phyloP scores from a whole-genome alignment of 2,113 vertebrate species.

The Xyliphius kryptos region DNA sequence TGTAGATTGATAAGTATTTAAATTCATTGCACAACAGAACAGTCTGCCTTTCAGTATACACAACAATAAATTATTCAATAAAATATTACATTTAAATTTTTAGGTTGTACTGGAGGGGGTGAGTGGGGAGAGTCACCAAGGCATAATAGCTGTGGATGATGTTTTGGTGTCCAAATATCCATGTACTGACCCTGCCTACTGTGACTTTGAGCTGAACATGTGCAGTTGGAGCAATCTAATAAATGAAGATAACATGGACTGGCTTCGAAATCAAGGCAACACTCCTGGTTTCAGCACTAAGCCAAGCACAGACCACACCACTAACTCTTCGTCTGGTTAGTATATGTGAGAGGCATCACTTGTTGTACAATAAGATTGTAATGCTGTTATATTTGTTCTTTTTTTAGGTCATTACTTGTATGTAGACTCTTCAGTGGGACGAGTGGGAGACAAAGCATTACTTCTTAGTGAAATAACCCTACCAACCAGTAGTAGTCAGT shows the following conservation, averaged over 20 bases:
- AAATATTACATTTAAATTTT: conserved; percentile 18
- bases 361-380: neutral
- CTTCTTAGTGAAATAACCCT: conserved; percentile 58
- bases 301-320: conserved; percentile 62
- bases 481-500: conserved; percentile 51
- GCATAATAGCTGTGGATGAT: conserved; percentile 64
- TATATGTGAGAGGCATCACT: neutral
- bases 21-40: too few species aligned
- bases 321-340: conserved; percentile 51
- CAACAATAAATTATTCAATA: neutral
- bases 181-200: conserved; percentile 51
- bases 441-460: conserved; percentile 49
- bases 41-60: too few species aligned
- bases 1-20: too few species aligned
- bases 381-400: neutral
- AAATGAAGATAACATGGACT: conserved; percentile 54
- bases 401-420: conserved; percentile 60
- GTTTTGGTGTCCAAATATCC: conserved; percentile 46
- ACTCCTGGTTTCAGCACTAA: conserved; percentile 48
- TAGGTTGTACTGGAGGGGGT: conserved; percentile 64
- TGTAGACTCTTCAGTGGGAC: conserved; percentile 59
- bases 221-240: conserved; percentile 62
- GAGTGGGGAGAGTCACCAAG: conserved; percentile 46
- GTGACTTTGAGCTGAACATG: conserved; percentile 61
- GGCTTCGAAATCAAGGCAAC: conserved; percentile 56